phyloP scores from a whole-genome alignment of 2,888 invertebrate genomes.

The Leptogaster cylindrica region DNA sequence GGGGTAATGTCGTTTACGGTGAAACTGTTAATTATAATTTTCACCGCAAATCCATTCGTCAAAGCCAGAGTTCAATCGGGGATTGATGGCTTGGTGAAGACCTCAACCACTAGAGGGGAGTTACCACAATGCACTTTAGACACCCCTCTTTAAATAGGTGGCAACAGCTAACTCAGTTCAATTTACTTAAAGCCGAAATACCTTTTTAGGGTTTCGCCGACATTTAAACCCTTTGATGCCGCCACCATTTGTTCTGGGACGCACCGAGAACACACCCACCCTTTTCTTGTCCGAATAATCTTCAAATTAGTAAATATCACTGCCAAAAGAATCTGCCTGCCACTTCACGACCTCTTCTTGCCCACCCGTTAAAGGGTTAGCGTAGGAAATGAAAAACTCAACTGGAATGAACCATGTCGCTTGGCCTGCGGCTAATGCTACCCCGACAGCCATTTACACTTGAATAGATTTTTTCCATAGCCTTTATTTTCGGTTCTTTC shows the following conservation, averaged over 20 bases:
- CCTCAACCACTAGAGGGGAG: neutral
- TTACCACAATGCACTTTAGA: slow-evolving; percentile 4
- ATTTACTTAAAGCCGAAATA: slow-evolving; percentile 42
- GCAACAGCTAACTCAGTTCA: slow-evolving; percentile 37
- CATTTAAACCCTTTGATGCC: slow-evolving; percentile 29
- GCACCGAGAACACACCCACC: slow-evolving; percentile 27
- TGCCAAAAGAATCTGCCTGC: slow-evolving; percentile 34
- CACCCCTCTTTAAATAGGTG: slow-evolving; percentile 17
- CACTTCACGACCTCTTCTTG: slow-evolving; percentile 16
- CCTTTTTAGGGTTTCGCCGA: slow-evolving; percentile 12
- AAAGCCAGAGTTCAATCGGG: slow-evolving; percentile 42
- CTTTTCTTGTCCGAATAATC: slow-evolving; percentile 46
- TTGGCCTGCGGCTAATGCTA: slow-evolving; percentile 17
- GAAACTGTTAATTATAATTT: slow-evolving; percentile 47
- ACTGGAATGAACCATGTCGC: slow-evolving; percentile 43
- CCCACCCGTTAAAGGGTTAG: slow-evolving; percentile 44
- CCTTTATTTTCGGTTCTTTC: neutral
- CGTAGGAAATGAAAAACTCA: slow-evolving; percentile 16
- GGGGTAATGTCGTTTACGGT: slow-evolving; percentile 29
- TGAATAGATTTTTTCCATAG: slow-evolving; percentile 31
- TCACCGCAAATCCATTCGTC: slow-evolving; percentile 44
- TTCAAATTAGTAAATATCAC: slow-evolving; percentile 48
- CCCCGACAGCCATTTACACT: slow-evolving; percentile 26
- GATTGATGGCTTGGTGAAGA: neutral
- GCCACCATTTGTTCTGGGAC: slow-evolving; percentile 8